Percentiles rank a stretch among this genome's conserved stretches.
phyloP scores from a whole-genome alignment of 1,140 invertebrate species.

The Phymastichus coffea region DNA sequence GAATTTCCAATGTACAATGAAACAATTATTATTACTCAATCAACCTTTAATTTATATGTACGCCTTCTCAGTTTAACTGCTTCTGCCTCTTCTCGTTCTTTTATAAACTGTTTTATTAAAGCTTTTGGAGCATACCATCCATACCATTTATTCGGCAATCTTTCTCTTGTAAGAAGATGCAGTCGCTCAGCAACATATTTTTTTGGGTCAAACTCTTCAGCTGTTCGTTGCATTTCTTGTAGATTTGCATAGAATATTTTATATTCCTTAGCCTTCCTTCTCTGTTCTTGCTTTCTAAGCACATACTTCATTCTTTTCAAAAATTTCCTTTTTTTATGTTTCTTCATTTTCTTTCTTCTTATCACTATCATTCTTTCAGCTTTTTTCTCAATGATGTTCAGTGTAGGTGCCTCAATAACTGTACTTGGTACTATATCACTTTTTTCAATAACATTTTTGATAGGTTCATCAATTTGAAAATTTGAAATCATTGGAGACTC shows the following conservation, averaged over 20 bases:
- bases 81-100: constrained; percentile 34
- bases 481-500: constrained; percentile 31
- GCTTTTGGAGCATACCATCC: constrained; percentile 66
- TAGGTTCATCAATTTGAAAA: constrained; percentile 29
- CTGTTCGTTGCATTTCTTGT: constrained; percentile 67
- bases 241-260: constrained; percentile 73
- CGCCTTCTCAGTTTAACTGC: constrained; percentile 19
- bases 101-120: constrained; percentile 60
- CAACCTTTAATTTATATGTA: constrained; percentile 2
- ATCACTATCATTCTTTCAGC: constrained; percentile 76
- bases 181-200: constrained; percentile 68
- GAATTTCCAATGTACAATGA: no score
- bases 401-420: constrained; percentile 41
- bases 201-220: constrained; percentile 74
- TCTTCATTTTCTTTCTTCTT: constrained; percentile 80
- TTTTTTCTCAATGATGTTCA: constrained; percentile 59
- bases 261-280: constrained; percentile 70
- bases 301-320: constrained; percentile 75
- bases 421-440: constrained; percentile 34
- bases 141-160: constrained; percentile 64
- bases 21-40: neutral
- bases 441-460: constrained; percentile 34
- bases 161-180: constrained; percentile 62
- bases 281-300: constrained; percentile 70
- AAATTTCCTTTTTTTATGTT: constrained; percentile 78